phyloP scores from a whole-genome alignment of 2,888 invertebrate species.

The Trissolcus japonicus region DNA sequence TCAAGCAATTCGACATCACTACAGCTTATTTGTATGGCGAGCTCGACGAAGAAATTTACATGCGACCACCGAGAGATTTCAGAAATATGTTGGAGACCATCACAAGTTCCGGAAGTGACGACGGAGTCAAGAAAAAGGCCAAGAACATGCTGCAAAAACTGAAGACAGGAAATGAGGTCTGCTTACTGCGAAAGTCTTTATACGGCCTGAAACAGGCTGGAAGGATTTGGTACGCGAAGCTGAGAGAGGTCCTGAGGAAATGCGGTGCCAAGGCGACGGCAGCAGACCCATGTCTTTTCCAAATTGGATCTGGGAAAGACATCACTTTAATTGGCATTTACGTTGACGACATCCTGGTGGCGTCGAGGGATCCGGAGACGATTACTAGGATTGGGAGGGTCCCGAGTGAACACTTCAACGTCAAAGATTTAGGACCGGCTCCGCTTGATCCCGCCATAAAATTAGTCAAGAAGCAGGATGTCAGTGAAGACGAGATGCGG shows the following conservation, averaged over 20 bases:
- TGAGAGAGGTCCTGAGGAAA: not conserved
- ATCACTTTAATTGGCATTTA: not conserved
- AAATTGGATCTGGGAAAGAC: conserved; percentile 1
- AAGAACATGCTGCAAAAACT: not conserved
- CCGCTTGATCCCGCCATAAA: no score
- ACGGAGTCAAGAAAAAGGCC: not conserved
- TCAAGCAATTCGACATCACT: not conserved
- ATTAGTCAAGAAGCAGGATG: no score
- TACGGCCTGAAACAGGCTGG: conserved; percentile 17
- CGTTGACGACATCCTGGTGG: no score
- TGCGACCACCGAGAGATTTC: conserved; percentile 1
- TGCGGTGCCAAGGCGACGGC: not conserved
- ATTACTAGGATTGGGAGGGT: no score
- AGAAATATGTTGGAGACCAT: not conserved
- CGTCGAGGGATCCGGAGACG: no score
- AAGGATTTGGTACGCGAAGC: conserved; percentile 5
- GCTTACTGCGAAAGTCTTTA: conserved; percentile 1
- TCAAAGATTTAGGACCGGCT: no score
- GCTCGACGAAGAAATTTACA: not conserved
- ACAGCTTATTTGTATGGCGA: conserved; percentile 4
- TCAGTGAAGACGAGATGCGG: not conserved
- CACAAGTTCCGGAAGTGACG: not conserved
- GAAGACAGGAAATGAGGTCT: conserved; percentile 2
- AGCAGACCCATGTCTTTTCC: conserved; percentile 2
- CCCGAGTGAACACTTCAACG: no score